Evolutionary conservation across 2,113 vertebrate species (phyloP).

Genomic region (Kryptolebias marmoratus): DNA sequence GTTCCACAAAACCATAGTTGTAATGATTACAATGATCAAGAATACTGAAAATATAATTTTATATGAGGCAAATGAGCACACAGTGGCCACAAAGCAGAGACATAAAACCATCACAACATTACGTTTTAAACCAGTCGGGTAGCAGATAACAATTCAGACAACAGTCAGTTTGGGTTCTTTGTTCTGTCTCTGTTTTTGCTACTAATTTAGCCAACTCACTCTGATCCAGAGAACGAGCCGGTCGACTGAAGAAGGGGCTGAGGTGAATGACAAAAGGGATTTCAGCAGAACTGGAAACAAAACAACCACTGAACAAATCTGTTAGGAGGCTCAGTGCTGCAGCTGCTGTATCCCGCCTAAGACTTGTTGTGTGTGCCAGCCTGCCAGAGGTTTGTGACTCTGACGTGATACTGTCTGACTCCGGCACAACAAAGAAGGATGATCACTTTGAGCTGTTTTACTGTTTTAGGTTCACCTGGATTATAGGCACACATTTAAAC

Average conservation of each 20-base stretch:
- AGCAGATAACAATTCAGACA: constrained; percentile 13
- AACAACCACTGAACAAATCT: constrained; percentile 26
- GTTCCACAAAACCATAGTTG: background rate
- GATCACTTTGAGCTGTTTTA: background rate
- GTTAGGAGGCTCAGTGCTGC: constrained; percentile 14
- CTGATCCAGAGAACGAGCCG: constrained; percentile 27
- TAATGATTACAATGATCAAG: constrained; percentile 11
- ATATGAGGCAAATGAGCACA: background rate
- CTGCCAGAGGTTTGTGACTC: background rate
- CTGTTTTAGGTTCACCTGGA: background rate
- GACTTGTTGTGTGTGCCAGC: background rate
- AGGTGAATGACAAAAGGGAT: constrained; percentile 56
- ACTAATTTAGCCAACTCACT: constrained; percentile 49
- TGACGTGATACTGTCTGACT: background rate
- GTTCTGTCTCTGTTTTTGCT: constrained; percentile 27
- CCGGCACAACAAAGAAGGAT: background rate
- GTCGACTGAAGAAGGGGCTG: constrained; percentile 24
- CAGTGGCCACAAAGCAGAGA: background rate
- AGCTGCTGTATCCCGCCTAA: background rate
- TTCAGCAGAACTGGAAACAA: constrained; percentile 29
- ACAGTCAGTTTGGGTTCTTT: constrained; percentile 12
- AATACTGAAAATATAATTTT: background rate
- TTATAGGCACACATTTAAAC: background rate
- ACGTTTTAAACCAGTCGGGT: constrained; percentile 9
- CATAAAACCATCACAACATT: constrained; percentile 9